Evolutionary conservation across 1,140 invertebrate species (phyloP), one percentile per base, ranked within the genome.

Genomic region (Panagrolaimus sp.): DNA sequence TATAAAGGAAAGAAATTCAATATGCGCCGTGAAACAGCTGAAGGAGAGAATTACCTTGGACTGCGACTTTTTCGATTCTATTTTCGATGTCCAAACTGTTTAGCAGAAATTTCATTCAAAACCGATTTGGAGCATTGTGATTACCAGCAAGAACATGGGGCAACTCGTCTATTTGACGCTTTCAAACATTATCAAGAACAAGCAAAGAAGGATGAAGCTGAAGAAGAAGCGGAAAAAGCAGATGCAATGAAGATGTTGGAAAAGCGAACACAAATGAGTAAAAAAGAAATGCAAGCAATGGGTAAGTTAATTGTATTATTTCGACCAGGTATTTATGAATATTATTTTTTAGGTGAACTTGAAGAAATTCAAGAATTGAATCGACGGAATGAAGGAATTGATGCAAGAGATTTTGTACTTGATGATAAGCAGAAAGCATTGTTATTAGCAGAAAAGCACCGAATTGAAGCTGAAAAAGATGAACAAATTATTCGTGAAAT

Each of bases 1-100:
- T 98, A 98, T 84, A 98, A 98, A 87, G 96, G 95, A 15, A 98
- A 98, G 84, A 99, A 99, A 84, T 99, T 99, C 82, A 99, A 99
- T 86, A 96, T 96, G 0, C 86, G 94, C 45, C 97, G 98, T 86
- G 96, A 99, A 85, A 95, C 97, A 82, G 96, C 98, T 0, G 93
- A 98, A 84, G 92, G 95, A 83, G 90, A 97, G 84, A 91, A 91
- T 79, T 99, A 98, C 84, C 86, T 98, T n/a, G 96, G 96, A 5
- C 91, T 99, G 69, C 87, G 94, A 75, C 96, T 99, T 78, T 98
- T 97, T 83, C 87, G 95, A 69, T 96, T 97, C 85, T 89, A 89
- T 76, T 83, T 82, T 65, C 87, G 93, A 87, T 99, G 96, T 83
- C 98, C 96, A 2, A 87, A 93, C 78, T 99, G 96, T 84, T 86